Base-by-base conservation (phyloP, 2,797 vertebrate species). In the Ambastaia sidthimunki region DNA sequence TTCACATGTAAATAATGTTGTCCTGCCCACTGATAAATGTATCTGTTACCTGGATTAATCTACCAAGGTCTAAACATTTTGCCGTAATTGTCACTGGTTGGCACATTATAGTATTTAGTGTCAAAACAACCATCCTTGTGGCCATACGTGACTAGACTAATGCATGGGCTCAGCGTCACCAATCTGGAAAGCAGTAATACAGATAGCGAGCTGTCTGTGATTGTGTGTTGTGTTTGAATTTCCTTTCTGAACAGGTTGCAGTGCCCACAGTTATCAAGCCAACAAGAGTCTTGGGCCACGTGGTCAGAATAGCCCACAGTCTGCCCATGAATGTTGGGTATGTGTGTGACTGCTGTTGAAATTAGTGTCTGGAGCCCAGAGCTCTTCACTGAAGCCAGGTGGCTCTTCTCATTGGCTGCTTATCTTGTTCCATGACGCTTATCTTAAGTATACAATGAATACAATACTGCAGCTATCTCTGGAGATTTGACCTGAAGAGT, bases 241-340 rank as follows among this genome's bases (percentile, higher is more conserved):
- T 25, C 18, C 54, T 82, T 67, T 83, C 69, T 73, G 54, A 19
- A 63, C 59, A 63, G 67, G 57, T 54, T 67, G 50, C 65, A 23
- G 47, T 73, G 59, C 62, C 31, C 19, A 6, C 44, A 44, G 37
- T 76, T 84, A 83, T 83, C 74, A 65, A 71, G 23, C 76, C 71
- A 82, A 52, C 28, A 23, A 59, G 47, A 31, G 28, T 50, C 48
- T 75, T 44, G 34, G 78, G 34, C 65, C 11, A 3, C 76, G 65
- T 31, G 76, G 52, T 78, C 62, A 34, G 67, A 41, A 67, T 57
- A 16, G n/a, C 10, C 57, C 52, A 23, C 13, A 54, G 44, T 25
- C 16, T 54, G 72, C 15, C 59, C 31, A n/a, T 23, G 19, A 19
- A 6, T n/a, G 54, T 44, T 28, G 47, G 37, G 44, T 54, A 66